Conservation (phyloP, 1,140 invertebrate genomes). For the Philopotamus ludificatus region DNA sequence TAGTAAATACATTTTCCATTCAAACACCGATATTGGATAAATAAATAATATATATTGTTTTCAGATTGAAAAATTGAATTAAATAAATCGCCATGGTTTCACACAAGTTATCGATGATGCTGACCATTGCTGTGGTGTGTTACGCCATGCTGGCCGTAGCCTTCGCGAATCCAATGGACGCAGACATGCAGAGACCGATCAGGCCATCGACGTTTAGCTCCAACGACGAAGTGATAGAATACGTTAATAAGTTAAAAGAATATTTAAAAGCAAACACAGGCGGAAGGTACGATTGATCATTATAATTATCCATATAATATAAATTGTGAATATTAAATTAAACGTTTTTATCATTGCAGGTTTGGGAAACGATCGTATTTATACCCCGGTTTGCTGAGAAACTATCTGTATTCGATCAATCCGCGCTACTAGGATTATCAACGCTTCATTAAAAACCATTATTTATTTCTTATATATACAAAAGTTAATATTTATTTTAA, state of each 20-base stretch:
- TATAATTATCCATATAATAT: neutral
- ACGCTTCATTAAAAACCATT: conserved; percentile 6
- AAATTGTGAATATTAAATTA: too few species aligned
- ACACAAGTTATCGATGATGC: neutral
- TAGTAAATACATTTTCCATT: too few species aligned
- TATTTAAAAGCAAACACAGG: conserved; percentile 2
- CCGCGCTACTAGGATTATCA: conserved; percentile 18
- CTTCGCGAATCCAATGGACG: neutral
- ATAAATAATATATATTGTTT: too few species aligned
- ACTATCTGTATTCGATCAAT: conserved; percentile 4
- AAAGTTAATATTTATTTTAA: too few species aligned
- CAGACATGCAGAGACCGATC: conserved; percentile 1
- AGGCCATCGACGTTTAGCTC: conserved; percentile 9
- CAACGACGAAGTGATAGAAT: conserved; percentile 4
- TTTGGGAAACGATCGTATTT: conserved; percentile 14
- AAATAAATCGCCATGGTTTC: neutral
- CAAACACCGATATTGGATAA: too few species aligned
- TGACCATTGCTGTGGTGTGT: conserved; percentile 4
- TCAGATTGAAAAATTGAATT: neutral
- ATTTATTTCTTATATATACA: neutral
- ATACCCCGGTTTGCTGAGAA: conserved; percentile 6
- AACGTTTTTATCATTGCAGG: conserved; percentile 10
- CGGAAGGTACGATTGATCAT: conserved; percentile 9
- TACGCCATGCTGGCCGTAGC: neutral
- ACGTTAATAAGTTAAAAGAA: conserved; percentile 12